A percentile compares a stretch with the other conserved stretches of the same genome.
These are phyloP conservation scores for Idaea straminata DNA, from an alignment of 2,888 invertebrate species.

Conservation along the genomic window DNA sequence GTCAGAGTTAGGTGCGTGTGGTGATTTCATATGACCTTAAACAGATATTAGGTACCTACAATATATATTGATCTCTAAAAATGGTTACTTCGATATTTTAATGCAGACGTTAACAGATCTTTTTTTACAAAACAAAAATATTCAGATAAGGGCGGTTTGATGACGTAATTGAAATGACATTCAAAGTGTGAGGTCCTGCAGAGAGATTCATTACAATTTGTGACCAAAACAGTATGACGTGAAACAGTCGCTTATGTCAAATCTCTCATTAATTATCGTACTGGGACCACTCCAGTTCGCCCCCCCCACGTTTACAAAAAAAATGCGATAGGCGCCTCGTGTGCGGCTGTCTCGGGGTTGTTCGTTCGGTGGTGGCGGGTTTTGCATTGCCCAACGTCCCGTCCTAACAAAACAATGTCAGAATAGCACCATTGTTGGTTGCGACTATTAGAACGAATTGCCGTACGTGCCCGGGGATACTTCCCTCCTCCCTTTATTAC, in stretches of 20 bases:
- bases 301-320: conserved; percentile 65
- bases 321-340: conserved; percentile 56
- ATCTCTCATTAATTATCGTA: conserved; percentile 70
- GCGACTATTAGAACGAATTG: conserved; percentile 73
- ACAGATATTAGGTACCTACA: not conserved
- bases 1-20: conserved; percentile 32
- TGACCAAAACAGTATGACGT: conserved; percentile 73
- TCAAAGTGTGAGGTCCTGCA: conserved; percentile 69
- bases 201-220: conserved; percentile 70
- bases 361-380: conserved; percentile 44
- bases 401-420: conserved; percentile 71
- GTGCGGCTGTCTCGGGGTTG: conserved; percentile 16
- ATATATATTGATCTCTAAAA: not conserved
- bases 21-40: not conserved
- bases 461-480: conserved; percentile 64
- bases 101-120: too few species aligned
- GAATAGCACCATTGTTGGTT: conserved; percentile 60
- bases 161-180: conserved; percentile 63
- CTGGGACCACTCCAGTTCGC: conserved; percentile 63
- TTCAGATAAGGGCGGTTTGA: conserved; percentile 26
- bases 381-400: conserved; percentile 62
- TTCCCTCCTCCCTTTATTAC: conserved; percentile 60
- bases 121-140: conserved; percentile 14
- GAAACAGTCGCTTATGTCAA: conserved; percentile 62
- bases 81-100: not conserved